phyloP scores from a whole-genome alignment of 2,888 invertebrate species.

The Lypha dubia region DNA sequence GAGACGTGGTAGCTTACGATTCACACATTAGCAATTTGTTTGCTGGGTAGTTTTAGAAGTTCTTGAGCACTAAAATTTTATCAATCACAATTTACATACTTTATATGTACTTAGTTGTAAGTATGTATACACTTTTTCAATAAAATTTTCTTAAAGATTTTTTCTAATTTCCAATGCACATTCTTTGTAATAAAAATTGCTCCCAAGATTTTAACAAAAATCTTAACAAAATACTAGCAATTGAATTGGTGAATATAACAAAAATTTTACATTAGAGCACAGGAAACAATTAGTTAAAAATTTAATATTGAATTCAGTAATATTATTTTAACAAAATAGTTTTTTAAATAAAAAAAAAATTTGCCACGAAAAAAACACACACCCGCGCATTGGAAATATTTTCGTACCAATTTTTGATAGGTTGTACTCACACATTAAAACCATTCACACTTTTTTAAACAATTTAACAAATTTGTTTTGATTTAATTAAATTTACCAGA shows the following conservation, averaged over 20 bases:
- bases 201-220: not conserved
- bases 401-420: not conserved
- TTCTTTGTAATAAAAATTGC: not conserved
- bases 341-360: not conserved
- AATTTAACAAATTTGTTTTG: slow-evolving; percentile 65
- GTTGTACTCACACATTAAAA: slow-evolving; percentile 19
- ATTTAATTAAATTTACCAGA: slow-evolving; percentile 44
- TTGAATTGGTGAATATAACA: too few species aligned
- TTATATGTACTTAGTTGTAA: too few species aligned
- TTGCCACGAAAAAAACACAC: not conserved
- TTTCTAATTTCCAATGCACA: not conserved
- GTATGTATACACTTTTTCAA: not conserved
- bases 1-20: too few species aligned
- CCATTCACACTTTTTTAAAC: slow-evolving; percentile 43
- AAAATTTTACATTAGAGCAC: not conserved
- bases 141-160: not conserved
- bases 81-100: not conserved
- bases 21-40: too few species aligned
- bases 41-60: not conserved
- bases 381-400: not conserved
- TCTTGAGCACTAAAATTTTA: not conserved
- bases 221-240: slow-evolving; percentile 11
- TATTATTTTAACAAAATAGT: slow-evolving; percentile 60
- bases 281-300: not conserved
- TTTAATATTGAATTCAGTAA: slow-evolving; percentile 73